phyloP scores from a whole-genome alignment of 2,113 vertebrate species.

The Nothoprocta perdicaria region DNA sequence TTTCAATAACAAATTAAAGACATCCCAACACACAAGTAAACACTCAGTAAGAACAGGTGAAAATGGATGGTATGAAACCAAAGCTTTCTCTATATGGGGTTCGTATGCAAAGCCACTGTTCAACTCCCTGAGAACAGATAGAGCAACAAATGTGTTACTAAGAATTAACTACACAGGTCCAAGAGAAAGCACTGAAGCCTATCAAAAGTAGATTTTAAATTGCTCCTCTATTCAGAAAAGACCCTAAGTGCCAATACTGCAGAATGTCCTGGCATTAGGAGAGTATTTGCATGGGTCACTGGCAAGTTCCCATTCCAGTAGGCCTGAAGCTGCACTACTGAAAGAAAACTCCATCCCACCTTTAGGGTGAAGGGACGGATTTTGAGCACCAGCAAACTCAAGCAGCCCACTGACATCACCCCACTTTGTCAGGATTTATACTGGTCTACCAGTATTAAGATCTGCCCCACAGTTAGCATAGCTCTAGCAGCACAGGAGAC shows the following conservation, averaged over 20 bases:
- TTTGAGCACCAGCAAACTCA: not conserved
- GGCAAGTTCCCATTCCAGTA: conserved; percentile 5
- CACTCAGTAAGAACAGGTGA: not conserved
- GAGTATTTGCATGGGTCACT: not conserved
- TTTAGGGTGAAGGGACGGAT: not conserved
- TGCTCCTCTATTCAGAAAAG: conserved; percentile 30
- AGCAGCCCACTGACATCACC: not conserved
- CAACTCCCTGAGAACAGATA: conserved; percentile 61
- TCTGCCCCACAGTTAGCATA: not conserved
- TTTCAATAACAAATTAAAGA: not conserved
- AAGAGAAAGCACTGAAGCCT: conserved; percentile 31
- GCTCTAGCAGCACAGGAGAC: not conserved
- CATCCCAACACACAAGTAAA: not conserved
- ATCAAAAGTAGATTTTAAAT: conserved; percentile 55
- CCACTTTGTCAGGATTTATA: not conserved
- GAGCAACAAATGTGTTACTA: conserved; percentile 69
- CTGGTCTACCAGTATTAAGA: not conserved
- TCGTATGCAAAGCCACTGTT: conserved; percentile 20
- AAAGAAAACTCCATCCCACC: not conserved
- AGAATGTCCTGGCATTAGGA: not conserved
- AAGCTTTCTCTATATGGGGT: not conserved
- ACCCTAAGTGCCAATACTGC: not conserved
- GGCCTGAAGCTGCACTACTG: not conserved
- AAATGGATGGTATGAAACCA: accelerated
- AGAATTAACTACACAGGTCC: conserved; percentile 59